These are phyloP conservation scores for Caligus rogercresseyi DNA, from an alignment of 1,140 invertebrate species.

Conservation along the genomic window DNA sequence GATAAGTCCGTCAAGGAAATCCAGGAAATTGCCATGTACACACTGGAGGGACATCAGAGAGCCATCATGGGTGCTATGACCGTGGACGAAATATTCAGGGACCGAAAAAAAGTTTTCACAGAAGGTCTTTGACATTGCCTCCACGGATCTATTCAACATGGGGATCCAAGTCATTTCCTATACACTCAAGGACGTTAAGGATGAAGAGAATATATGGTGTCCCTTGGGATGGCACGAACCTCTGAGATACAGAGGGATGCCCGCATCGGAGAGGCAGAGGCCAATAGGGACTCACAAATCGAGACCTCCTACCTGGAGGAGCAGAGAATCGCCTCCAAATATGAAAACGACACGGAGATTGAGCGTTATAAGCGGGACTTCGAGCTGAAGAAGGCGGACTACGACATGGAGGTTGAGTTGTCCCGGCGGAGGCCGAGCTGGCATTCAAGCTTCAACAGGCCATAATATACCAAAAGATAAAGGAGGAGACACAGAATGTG, in stretches of 20 bases:
- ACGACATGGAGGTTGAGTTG: conserved; percentile 31
- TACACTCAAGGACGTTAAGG: conserved; percentile 33
- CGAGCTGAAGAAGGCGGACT: conserved; percentile 52
- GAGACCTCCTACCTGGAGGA: conserved; percentile 87
- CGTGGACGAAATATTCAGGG: conserved; percentile 33
- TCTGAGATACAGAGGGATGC: conserved; percentile 90
- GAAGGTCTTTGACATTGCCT: conserved; percentile 33
- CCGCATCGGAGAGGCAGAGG: conserved; percentile 73
- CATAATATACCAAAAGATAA: conserved; percentile 83
- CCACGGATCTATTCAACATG: conserved; percentile 34
- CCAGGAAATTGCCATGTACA: conserved; percentile 12
- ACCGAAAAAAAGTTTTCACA: conserved; percentile 34
- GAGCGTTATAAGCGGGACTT: conserved; percentile 86
- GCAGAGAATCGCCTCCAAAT: conserved; percentile 67
- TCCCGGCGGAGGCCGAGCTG: conserved; percentile 73
- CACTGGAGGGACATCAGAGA: conserved; percentile 19
- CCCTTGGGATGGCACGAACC: conserved; percentile 74
- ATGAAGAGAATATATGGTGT: conserved; percentile 28
- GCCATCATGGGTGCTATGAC: conserved; percentile 20
- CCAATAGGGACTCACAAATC: conserved; percentile 61
- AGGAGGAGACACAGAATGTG: conserved; percentile 87
- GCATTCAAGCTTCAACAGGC: conserved; percentile 74
- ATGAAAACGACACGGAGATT: conserved; percentile 82
- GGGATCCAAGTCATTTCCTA: conserved; percentile 33
- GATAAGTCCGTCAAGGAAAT: conserved; percentile 15